phyloP scores from a whole-genome alignment of 2,888 invertebrate species.

The Diloba caeruleocephala region DNA sequence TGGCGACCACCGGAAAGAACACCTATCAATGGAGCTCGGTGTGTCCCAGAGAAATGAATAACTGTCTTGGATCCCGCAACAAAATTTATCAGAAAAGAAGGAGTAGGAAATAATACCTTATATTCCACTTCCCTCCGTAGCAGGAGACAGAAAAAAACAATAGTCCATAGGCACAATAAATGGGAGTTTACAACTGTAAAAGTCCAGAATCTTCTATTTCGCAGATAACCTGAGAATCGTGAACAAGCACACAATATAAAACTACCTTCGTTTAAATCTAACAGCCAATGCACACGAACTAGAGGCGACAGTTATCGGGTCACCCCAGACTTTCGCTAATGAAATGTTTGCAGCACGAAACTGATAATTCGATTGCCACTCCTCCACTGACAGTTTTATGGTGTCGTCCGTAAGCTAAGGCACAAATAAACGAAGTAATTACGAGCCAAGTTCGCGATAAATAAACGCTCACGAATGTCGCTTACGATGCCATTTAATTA shows the following conservation, averaged over 20 bases:
- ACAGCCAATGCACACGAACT: slow-evolving; percentile 6
- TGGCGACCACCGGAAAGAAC: too few species aligned
- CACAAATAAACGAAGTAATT: slow-evolving; percentile 62
- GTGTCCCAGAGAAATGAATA: too few species aligned
- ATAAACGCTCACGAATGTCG: slow-evolving; percentile 40
- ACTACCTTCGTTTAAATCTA: slow-evolving; percentile 3
- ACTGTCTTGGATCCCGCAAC: too few species aligned
- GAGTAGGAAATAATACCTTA: too few species aligned
- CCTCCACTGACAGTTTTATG: slow-evolving; percentile 60
- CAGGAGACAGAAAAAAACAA: too few species aligned
- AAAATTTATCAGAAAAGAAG: too few species aligned
- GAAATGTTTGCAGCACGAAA: slow-evolving; percentile 46
- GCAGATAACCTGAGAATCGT: too few species aligned
- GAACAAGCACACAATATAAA: not conserved
- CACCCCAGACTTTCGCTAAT: slow-evolving; percentile 35
- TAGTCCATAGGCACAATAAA: too few species aligned
- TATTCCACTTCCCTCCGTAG: too few species aligned
- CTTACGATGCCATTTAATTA: slow-evolving; percentile 40
- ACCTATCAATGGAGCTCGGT: too few species aligned
- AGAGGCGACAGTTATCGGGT: slow-evolving; percentile 27
- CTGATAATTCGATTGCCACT: slow-evolving; percentile 58
- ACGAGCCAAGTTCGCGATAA: slow-evolving; percentile 52
- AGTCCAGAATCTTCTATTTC: too few species aligned
- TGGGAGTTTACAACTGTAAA: too few species aligned
- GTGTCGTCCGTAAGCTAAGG: slow-evolving; percentile 53